Evolutionary conservation across 2,113 vertebrate genomes (phyloP).

Genomic region (Engraulis encrasicolus): DNA sequence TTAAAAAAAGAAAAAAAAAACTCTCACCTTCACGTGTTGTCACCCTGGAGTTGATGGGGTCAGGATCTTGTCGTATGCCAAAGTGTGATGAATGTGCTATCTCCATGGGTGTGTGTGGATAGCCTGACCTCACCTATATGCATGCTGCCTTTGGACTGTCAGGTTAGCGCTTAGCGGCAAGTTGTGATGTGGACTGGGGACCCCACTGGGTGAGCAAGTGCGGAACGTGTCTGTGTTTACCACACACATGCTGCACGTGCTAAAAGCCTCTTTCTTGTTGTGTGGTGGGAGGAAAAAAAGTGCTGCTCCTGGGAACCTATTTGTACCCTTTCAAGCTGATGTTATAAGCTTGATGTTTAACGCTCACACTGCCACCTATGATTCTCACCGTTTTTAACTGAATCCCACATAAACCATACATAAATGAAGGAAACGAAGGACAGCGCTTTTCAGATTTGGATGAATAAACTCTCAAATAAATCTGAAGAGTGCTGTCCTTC

Average conservation of each 20-base stretch:
- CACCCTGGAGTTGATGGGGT: slow-evolving; percentile 53
- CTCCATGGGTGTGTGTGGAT: slow-evolving; percentile 63
- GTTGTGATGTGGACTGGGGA: background rate
- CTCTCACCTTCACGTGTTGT: slow-evolving; percentile 65
- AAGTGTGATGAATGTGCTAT: slow-evolving; percentile 69
- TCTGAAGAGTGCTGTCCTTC: too few species aligned
- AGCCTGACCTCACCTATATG: slow-evolving; percentile 58
- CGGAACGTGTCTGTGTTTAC: background rate
- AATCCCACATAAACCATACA: too few species aligned
- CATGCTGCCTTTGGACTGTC: slow-evolving; percentile 50
- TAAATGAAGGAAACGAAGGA: too few species aligned
- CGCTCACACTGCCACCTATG: too few species aligned
- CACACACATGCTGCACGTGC: background rate
- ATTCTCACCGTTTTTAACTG: too few species aligned
- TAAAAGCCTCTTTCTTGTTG: background rate
- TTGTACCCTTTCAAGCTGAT: too few species aligned
- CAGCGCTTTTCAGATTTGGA: too few species aligned
- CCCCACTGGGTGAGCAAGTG: slow-evolving; percentile 19
- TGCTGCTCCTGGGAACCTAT: too few species aligned
- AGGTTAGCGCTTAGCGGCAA: slow-evolving; percentile 56
- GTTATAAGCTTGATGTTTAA: too few species aligned
- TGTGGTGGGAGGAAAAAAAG: background rate
- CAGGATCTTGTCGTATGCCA: slow-evolving; percentile 63
- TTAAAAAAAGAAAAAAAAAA: slow-evolving; percentile 49
- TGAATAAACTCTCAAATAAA: too few species aligned